Conservation (phyloP, 2,888 invertebrate species). For the Melinaea marsaeus region DNA sequence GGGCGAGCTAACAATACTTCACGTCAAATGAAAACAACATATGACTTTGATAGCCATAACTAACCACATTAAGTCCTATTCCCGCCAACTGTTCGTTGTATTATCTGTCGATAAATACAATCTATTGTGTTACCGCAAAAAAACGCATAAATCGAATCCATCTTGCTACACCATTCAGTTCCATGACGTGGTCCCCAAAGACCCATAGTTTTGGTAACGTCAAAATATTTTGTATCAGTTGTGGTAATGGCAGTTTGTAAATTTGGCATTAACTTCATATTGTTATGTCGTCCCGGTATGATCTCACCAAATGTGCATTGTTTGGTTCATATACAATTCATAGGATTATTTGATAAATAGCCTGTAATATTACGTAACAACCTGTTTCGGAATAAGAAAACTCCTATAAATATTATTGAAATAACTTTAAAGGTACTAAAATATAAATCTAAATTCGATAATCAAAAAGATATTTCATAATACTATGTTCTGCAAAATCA, state of each 20-base stretch:
- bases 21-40: slow-evolving; percentile 52
- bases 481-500: no score
- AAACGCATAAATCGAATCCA: slow-evolving; percentile 76
- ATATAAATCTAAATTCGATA: not conserved
- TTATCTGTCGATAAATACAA: slow-evolving; percentile 74
- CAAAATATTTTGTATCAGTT: slow-evolving; percentile 76
- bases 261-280: slow-evolving; percentile 62
- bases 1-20: slow-evolving; percentile 21
- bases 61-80: slow-evolving; percentile 71
- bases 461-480: no score
- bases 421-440: not conserved
- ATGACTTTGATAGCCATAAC: slow-evolving; percentile 74
- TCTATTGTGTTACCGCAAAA: slow-evolving; percentile 65
- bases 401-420: not conserved
- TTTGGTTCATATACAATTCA: slow-evolving; percentile 33
- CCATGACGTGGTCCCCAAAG: slow-evolving; percentile 59
- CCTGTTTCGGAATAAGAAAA: not conserved
- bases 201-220: slow-evolving; percentile 67
- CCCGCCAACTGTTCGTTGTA: slow-evolving; percentile 69
- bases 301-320: slow-evolving; percentile 62
- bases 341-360: slow-evolving; percentile 27
- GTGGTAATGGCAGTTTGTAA: slow-evolving; percentile 68
- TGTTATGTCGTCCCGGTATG: slow-evolving; percentile 58
- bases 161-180: slow-evolving; percentile 68
- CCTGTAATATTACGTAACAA: not conserved